Evolutionary conservation across 2,797 vertebrate species (phyloP).

Genomic region (Cyprinodon diabolis): DNA sequence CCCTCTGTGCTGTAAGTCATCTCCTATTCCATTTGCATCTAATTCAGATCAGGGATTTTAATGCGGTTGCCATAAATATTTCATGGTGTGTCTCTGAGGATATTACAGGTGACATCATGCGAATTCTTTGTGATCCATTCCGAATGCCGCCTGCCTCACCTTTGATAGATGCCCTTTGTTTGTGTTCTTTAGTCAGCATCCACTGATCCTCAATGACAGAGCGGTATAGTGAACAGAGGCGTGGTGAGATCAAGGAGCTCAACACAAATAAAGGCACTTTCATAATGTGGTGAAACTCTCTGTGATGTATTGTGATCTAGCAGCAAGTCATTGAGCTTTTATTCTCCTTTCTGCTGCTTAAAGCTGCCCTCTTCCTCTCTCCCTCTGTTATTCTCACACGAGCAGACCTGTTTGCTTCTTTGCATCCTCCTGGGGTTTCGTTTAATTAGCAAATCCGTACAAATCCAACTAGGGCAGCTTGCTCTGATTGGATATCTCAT

Average conservation of each 20-base stretch:
- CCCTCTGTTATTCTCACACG: slow-evolving; percentile 45
- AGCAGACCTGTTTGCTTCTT: slow-evolving; percentile 41
- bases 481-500: slow-evolving; percentile 53
- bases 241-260: slow-evolving; percentile 50
- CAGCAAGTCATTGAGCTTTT: slow-evolving; percentile 28
- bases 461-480: slow-evolving; percentile 71
- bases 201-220: slow-evolving; percentile 39
- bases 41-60: slow-evolving; percentile 1
- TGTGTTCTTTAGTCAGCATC: slow-evolving; percentile 35
- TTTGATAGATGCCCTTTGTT: slow-evolving; percentile 57
- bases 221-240: slow-evolving; percentile 35
- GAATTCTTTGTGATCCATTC: slow-evolving; percentile 62
- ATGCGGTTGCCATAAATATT: slow-evolving; percentile 32
- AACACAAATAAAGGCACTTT: slow-evolving; percentile 33
- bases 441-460: slow-evolving; percentile 73
- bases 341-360: slow-evolving; percentile 13
- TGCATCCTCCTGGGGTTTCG: slow-evolving; percentile 54
- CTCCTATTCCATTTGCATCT: slow-evolving; percentile 16
- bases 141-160: slow-evolving; percentile 58
- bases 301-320: slow-evolving; percentile 41
- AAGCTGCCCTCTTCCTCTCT: slow-evolving; percentile 17
- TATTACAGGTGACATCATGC: slow-evolving; percentile 62
- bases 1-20: slow-evolving; percentile 67
- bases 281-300: slow-evolving; percentile 50
- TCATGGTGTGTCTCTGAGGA: slow-evolving; percentile 55